Conservation (phyloP, 2,113 vertebrate genomes). For the Danio rerio region GRCz12tu NC_133188.1:5142001-5142500, state of each 20-base stretch:
- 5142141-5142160: constrained; percentile 6
- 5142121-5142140: neutral
- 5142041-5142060: neutral
- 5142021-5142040: neutral
- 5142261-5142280: constrained; percentile 30
- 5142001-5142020: neutral
- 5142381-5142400: neutral
- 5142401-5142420: constrained; percentile 16
- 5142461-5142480: neutral
- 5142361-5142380: constrained; percentile 33
- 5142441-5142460: neutral
- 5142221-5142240: constrained; percentile 34
- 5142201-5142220: constrained; percentile 6
- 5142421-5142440: constrained; percentile 13
- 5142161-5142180: constrained; percentile 38
- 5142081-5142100: neutral
- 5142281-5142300: neutral
- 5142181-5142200: neutral
- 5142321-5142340: constrained; percentile 20
- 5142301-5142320: constrained; percentile 33
- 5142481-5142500: neutral
- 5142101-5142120: neutral
- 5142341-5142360: constrained; percentile 67
- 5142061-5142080: constrained; percentile 3
- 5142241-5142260: constrained; percentile 25